Conservation (phyloP, 2,797 vertebrate species). For the Limosa lapponica region DNA sequence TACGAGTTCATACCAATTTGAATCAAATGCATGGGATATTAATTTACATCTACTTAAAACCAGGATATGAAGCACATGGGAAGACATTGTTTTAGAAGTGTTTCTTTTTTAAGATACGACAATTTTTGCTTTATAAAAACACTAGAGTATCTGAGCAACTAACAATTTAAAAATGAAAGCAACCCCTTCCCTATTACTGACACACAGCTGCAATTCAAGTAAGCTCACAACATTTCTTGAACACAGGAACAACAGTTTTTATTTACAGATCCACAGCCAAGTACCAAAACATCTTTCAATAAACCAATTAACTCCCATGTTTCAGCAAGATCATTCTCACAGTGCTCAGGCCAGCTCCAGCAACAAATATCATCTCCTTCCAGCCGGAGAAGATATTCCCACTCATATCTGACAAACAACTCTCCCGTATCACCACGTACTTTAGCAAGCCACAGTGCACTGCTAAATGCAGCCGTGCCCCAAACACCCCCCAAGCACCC, state of each 20-base stretch:
- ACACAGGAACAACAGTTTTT: not conserved
- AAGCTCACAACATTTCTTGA: not conserved
- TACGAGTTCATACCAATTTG: not conserved
- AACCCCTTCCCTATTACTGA: not conserved
- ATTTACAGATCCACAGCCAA: not conserved
- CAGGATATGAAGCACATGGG: not conserved
- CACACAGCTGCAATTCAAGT: not conserved
- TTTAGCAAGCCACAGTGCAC: not conserved
- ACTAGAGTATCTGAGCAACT: not conserved
- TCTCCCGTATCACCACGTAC: fast-evolving
- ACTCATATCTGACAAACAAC: fast-evolving
- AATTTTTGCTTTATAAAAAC: not conserved
- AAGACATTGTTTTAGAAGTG: not conserved
- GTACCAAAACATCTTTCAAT: not conserved
- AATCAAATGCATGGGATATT: not conserved
- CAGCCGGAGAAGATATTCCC: not conserved
- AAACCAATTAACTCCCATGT: not conserved
- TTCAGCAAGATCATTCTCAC: not conserved
- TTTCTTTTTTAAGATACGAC: not conserved
- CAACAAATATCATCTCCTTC: not conserved
- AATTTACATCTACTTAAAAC: not conserved
- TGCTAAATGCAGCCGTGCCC: not conserved
- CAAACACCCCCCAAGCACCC: not conserved
- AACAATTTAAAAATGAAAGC: not conserved
- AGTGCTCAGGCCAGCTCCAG: not conserved